These are phyloP conservation scores for Chymomyza fuscimana DNA, from an alignment of 2,888 invertebrate genomes.

Conservation along the genomic window DNA sequence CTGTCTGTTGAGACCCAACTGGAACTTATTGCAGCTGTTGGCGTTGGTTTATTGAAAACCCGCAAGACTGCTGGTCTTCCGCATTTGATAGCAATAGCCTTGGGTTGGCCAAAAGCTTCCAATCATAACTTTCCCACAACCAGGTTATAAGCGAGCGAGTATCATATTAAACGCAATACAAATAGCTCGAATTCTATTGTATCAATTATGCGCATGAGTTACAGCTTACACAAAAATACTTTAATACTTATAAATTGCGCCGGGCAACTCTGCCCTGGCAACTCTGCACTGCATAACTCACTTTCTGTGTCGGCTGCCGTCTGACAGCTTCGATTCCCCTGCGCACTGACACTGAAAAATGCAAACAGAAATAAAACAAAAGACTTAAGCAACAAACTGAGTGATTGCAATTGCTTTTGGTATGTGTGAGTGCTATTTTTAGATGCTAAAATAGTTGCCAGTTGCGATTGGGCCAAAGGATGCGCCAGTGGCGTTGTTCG, in stretches of 20 bases:
- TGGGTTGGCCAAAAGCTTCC: neutral
- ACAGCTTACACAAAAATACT: neutral
- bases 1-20: neutral
- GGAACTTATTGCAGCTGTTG: constrained; percentile 47
- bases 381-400: constrained; percentile 73
- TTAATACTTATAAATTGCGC: neutral
- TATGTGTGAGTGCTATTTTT: constrained; percentile 59
- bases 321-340: constrained; percentile 8
- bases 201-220: constrained; percentile 49
- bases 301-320: constrained; percentile 36
- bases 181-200: constrained; percentile 52
- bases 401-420: constrained; percentile 71
- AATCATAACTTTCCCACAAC: neutral
- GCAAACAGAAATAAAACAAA: constrained; percentile 74
- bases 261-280: neutral
- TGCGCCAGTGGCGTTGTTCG: constrained; percentile 31
- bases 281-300: constrained; percentile 71
- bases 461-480: constrained; percentile 71
- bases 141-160: neutral
- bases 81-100: constrained; percentile 50
- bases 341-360: constrained; percentile 68
- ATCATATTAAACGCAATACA: constrained; percentile 6
- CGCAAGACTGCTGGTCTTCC: constrained; percentile 65
- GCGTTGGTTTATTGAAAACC: constrained; percentile 63
- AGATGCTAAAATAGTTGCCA: constrained; percentile 69